These are phyloP conservation scores for Psittacula derbiana DNA, from an alignment of 2,797 vertebrate species.

Conservation along the genomic window DNA sequence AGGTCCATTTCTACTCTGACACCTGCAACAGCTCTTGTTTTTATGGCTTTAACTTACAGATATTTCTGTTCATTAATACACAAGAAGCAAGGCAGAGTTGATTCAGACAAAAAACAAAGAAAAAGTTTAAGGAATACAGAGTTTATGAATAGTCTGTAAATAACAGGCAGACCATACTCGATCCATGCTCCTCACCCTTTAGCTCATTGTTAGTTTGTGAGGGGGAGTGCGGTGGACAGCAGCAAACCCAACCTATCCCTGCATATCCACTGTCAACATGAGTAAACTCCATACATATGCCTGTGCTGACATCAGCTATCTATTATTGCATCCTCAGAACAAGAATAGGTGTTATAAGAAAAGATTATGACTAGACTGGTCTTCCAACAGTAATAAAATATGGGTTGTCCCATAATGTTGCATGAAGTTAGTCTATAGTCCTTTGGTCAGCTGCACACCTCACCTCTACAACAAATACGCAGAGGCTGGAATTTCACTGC, in stretches of 20 bases:
- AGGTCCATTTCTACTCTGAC: not conserved
- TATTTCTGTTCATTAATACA: not conserved
- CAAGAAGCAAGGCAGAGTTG: not conserved
- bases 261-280: accelerated
- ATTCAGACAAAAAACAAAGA: not conserved
- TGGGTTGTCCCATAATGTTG: not conserved
- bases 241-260: not conserved
- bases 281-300: not conserved
- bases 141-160: not conserved
- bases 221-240: not conserved
- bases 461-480: not conserved
- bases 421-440: not conserved
- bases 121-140: not conserved
- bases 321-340: not conserved
- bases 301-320: not conserved
- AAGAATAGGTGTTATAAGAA: not conserved
- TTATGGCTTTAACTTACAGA: not conserved
- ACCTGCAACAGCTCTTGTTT: not conserved
- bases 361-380: not conserved
- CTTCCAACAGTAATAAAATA: not conserved
- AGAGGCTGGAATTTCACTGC: not conserved
- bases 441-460: not conserved
- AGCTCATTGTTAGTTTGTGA: not conserved
- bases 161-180: not conserved
- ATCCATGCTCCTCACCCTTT: not conserved